Percentiles rank a stretch among this genome's conserved stretches.
Conservation (phyloP, 1,140 invertebrate genomes). For the Macrobrachium nipponense region DNA sequence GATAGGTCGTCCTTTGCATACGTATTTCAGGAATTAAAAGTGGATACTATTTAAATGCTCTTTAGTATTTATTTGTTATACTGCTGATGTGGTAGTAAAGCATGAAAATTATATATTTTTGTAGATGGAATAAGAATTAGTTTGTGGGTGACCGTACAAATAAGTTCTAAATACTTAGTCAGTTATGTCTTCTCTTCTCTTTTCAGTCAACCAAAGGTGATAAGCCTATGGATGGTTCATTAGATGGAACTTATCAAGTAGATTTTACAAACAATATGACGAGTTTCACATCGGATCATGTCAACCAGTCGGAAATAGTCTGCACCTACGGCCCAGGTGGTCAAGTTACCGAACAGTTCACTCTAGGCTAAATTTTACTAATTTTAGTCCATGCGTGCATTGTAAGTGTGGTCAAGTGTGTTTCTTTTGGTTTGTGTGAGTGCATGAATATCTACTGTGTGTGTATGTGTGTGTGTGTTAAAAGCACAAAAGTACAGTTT, state of each 20-base stretch:
- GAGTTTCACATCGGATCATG: conserved; percentile 44
- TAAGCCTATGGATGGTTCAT: conserved; percentile 34
- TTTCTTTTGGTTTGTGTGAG: neutral
- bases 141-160: neutral
- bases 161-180: no score
- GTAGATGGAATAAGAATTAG: neutral
- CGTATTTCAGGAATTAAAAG: no score
- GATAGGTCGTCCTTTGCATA: no score
- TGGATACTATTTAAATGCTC: no score
- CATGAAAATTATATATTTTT: no score
- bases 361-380: conserved; percentile 32
- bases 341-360: conserved; percentile 52
- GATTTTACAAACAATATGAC: conserved; percentile 50
- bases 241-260: conserved; percentile 40
- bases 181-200: neutral
- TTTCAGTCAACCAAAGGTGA: conserved; percentile 54
- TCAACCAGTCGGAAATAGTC: conserved; percentile 52
- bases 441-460: neutral
- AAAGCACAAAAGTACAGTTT: no score
- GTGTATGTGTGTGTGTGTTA: neutral
- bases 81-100: no score
- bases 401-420: conserved; percentile 17
- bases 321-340: conserved; percentile 51
- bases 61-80: no score
- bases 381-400: conserved; percentile 28